These are phyloP conservation scores for Tuta absoluta DNA, from an alignment of 2,888 invertebrate species.

Conservation along the genomic window DNA sequence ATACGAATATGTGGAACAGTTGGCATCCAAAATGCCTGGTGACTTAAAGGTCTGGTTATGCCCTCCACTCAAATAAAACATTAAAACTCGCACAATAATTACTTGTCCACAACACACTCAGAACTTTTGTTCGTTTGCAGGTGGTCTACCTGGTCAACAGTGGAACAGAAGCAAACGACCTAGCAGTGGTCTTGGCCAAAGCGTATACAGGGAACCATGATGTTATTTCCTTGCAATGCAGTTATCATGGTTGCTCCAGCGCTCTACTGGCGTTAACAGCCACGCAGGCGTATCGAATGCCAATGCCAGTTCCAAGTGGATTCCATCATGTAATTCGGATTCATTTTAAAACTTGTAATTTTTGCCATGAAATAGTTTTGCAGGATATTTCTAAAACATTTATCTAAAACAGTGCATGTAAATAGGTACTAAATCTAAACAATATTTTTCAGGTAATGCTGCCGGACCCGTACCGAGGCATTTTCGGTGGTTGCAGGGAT, in stretches of 20 bases:
- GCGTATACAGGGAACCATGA: slow-evolving; percentile 92
- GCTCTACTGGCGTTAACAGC: slow-evolving; percentile 92
- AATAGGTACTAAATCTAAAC: neutral
- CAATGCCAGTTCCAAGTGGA: slow-evolving; percentile 86
- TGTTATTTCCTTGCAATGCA: slow-evolving; percentile 91
- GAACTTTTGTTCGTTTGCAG: slow-evolving; percentile 62
- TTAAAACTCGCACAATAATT: neutral
- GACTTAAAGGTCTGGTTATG: slow-evolving; percentile 85
- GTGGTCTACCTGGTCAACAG: slow-evolving; percentile 97
- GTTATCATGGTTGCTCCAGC: slow-evolving; percentile 96
- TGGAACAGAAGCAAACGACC: slow-evolving; percentile 98
- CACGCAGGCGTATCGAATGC: slow-evolving; percentile 89
- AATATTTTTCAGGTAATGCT: slow-evolving; percentile 85
- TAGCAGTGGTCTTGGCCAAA: slow-evolving; percentile 93
- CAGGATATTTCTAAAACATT: too few species aligned
- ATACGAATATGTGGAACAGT: slow-evolving; percentile 93
- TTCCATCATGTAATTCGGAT: slow-evolving; percentile 85
- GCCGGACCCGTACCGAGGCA: slow-evolving; percentile 94
- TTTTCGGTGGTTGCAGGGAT: slow-evolving; percentile 98
- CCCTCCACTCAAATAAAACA: neutral
- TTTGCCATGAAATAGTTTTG: too few species aligned
- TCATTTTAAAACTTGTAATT: neutral
- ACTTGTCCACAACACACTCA: neutral
- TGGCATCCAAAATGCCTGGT: slow-evolving; percentile 90
- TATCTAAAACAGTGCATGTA: too few species aligned